Percentiles rank a stretch among this genome's conserved stretches.
These are phyloP conservation scores for Tautogolabrus adspersus DNA, from an alignment of 2,113 vertebrate species.

Conservation along the genomic window DNA sequence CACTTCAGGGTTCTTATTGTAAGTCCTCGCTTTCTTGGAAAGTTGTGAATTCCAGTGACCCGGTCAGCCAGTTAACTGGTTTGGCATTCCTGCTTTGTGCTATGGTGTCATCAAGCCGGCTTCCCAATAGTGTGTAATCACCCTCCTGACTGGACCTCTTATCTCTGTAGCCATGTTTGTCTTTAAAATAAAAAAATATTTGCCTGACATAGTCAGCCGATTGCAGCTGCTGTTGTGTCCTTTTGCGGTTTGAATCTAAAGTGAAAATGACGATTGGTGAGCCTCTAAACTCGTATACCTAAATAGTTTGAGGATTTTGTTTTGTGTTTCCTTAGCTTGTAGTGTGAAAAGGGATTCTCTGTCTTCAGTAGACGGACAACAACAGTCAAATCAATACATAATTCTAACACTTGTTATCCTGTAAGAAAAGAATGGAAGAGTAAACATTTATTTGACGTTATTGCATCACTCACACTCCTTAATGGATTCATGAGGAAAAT, in stretches of 20 bases:
- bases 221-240: constrained; percentile 12
- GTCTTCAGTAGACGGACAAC: background rate
- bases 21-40: background rate
- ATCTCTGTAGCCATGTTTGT: constrained; percentile 33
- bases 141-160: constrained; percentile 19
- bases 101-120: constrained; percentile 25
- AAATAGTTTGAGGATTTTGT: background rate
- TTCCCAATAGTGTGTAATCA: constrained; percentile 32
- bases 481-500: no score
- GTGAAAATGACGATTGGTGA: background rate
- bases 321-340: background rate
- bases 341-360: background rate
- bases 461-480: no score
- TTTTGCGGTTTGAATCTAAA: constrained; percentile 10
- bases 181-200: constrained; percentile 30
- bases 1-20: background rate
- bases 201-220: constrained; percentile 11
- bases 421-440: no score
- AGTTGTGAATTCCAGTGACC: constrained; percentile 25
- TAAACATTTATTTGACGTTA: no score
- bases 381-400: background rate
- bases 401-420: background rate
- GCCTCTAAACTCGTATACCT: constrained; percentile 1
- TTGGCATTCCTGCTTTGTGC: background rate
- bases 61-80: constrained; percentile 16